Evolutionary conservation across 2,797 vertebrate genomes (phyloP), one percentile per base, ranked within the genome.

Genomic region (Nannoperca australis): DNA sequence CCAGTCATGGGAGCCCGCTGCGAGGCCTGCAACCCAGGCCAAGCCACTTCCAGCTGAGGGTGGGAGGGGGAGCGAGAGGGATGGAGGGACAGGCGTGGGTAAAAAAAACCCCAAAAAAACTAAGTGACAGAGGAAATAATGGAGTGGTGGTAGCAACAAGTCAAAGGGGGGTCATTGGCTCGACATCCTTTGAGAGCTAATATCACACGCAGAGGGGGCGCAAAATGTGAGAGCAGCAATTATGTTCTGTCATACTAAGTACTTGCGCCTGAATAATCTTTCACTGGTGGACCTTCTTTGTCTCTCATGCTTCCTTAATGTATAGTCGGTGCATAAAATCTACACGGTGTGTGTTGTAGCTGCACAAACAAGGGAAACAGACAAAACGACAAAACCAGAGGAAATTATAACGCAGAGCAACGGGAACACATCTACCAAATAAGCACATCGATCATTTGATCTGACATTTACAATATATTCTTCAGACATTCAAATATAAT

Each of bases 1-100:
- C 76, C 78, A 87, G 91, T 82, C 83, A 83, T 88, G 83, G 83
- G 70, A 81, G 80, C 78, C 82, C 74, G 84, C 86, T 86, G 87
- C 18, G 73, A 84, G 86, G 73, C 77, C 84, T 73, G 79, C 67
- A 77, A 73, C 82, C 75, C 61, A 32, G 80, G 82, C 73, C 75
- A 70, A n/a, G 68, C 79, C 78, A 79, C 77, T 81, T 83, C 81
- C 83, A 89, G 76, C 85, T 82, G 63, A 60, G 78, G 70, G 64
- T 73, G 72, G 67, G 53, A 12, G 2, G 62, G 5, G 1, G 66
- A 0, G 44, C 0, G 8, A 32, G 63, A 27, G 69, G 42, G 44
- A n/a, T 3, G 18, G 63, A 5, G 4, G 30, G 50, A 54, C 2
- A 11, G 79, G 20, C 0, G 9, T 27, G 38, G 27, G 12, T 49